Evolutionary conservation across 2,888 invertebrate genomes (phyloP).

Genomic region (Hypena proboscidalis): DNA sequence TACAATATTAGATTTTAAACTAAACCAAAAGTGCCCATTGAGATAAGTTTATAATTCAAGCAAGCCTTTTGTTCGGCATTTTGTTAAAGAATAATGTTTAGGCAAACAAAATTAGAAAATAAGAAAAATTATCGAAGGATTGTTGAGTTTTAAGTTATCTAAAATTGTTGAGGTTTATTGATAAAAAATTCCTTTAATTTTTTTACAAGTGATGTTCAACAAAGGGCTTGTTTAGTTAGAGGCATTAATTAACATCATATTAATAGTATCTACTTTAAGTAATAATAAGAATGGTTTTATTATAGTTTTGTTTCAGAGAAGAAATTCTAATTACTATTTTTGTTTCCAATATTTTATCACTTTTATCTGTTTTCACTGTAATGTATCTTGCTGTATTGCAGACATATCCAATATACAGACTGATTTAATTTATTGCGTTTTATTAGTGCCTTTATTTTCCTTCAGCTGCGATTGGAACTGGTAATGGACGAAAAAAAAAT

Average conservation of each 20-base stretch:
- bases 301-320: slow-evolving; percentile 84
- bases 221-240: slow-evolving; percentile 81
- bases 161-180: slow-evolving; percentile 82
- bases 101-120: slow-evolving; percentile 81
- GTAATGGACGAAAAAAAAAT: too few species aligned
- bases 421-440: slow-evolving; percentile 74
- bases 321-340: slow-evolving; percentile 85
- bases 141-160: slow-evolving; percentile 82
- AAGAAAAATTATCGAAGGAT: slow-evolving; percentile 79
- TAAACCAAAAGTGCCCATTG: slow-evolving; percentile 87
- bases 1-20: slow-evolving; percentile 81
- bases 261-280: slow-evolving; percentile 79
- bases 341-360: slow-evolving; percentile 85
- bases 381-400: slow-evolving; percentile 86
- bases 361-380: slow-evolving; percentile 83
- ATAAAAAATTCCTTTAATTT: slow-evolving; percentile 71
- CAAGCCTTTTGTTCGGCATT: slow-evolving; percentile 81
- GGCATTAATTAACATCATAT: slow-evolving; percentile 84
- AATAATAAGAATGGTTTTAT: slow-evolving; percentile 82
- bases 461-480: too few species aligned
- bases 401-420: slow-evolving; percentile 87
- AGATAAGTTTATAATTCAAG: slow-evolving; percentile 82
- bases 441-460: slow-evolving; percentile 49
- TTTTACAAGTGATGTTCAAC: slow-evolving; percentile 74
- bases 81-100: slow-evolving; percentile 80